Percentiles rank a stretch among this genome's conserved stretches.
Conservation (phyloP, 2,888 invertebrate species). For the Folsomia candida region DNA sequence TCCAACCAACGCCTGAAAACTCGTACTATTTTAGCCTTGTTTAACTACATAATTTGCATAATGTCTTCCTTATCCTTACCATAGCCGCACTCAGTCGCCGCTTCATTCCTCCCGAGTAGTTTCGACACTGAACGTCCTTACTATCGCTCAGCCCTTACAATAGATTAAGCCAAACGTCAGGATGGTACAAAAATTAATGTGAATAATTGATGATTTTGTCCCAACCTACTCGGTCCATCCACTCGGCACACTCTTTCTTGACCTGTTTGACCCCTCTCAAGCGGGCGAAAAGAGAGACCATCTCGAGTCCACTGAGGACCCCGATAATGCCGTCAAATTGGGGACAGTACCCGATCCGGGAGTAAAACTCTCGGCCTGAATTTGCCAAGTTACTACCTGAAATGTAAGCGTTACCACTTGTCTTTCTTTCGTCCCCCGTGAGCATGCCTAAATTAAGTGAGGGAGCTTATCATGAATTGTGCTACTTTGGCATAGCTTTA, state of each 20-base stretch:
- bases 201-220: too few relatives aligned
- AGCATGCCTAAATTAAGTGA: slow-evolving; percentile 56
- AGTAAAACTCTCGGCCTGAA: neutral
- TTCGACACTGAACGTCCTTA: slow-evolving; percentile 41
- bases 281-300: slow-evolving; percentile 68
- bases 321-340: slow-evolving; percentile 79
- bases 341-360: slow-evolving; percentile 78
- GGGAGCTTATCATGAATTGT: too few relatives aligned
- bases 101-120: slow-evolving; percentile 74
- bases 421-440: slow-evolving; percentile 57
- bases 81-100: slow-evolving; percentile 72
- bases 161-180: too few relatives aligned
- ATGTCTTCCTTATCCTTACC: too few relatives aligned
- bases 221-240: slow-evolving; percentile 37
- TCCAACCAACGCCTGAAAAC: slow-evolving; percentile 69
- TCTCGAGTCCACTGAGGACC: slow-evolving; percentile 72
- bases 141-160: slow-evolving; percentile 43
- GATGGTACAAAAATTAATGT: too few relatives aligned
- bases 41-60: too few relatives aligned
- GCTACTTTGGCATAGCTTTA: too few relatives aligned
- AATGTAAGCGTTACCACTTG: slow-evolving; percentile 55
- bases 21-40: too few relatives aligned
- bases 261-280: slow-evolving; percentile 64
- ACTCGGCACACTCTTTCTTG: slow-evolving; percentile 28
- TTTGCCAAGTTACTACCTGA: slow-evolving; percentile 51